A percentile compares a stretch with the other conserved stretches of the same genome.
These are phyloP conservation scores for Lacanobia wlatinum DNA, from an alignment of 2,888 invertebrate species.

Conservation along the genomic window DNA sequence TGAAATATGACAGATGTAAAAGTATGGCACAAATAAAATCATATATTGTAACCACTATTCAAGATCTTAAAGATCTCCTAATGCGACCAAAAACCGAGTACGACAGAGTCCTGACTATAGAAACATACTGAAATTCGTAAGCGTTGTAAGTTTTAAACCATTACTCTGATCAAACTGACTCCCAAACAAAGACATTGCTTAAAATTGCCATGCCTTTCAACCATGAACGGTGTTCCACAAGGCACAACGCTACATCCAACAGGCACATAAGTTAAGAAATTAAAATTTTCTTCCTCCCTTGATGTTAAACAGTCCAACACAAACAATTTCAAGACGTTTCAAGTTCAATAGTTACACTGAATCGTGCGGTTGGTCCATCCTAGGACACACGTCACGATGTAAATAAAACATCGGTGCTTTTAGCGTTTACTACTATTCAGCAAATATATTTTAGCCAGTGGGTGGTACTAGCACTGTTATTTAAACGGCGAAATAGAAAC, in stretches of 20 bases:
- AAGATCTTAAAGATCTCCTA: neutral
- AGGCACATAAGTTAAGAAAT: slow-evolving; percentile 4
- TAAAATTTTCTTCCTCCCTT: slow-evolving; percentile 16
- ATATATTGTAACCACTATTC: neutral
- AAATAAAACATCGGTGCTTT: slow-evolving; percentile 54
- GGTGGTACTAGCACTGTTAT: slow-evolving; percentile 7
- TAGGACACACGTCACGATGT: slow-evolving; percentile 48
- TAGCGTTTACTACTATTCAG: slow-evolving; percentile 42
- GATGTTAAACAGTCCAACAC: slow-evolving; percentile 29
- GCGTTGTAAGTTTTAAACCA: slow-evolving; percentile 33
- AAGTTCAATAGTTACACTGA: slow-evolving; percentile 44
- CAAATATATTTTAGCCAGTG: slow-evolving; percentile 39
- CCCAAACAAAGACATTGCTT: slow-evolving; percentile 17
- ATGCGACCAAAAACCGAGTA: slow-evolving; percentile 41
- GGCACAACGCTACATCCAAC: slow-evolving; percentile 36
- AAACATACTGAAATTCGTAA: slow-evolving; percentile 54
- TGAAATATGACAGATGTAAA: neutral
- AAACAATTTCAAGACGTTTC: slow-evolving; percentile 45
- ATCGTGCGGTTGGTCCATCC: slow-evolving; percentile 41
- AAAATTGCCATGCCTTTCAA: slow-evolving; percentile 22
- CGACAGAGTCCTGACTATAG: slow-evolving; percentile 30
- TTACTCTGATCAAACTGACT: slow-evolving; percentile 4
- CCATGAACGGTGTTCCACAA: slow-evolving; percentile 35
- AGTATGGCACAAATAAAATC: neutral
- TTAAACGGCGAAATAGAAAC: slow-evolving; percentile 33